Evolutionary conservation across 1,140 invertebrate species (phyloP), one percentile per base, ranked within the genome.

Genomic region (Asobara japonica): DNA sequence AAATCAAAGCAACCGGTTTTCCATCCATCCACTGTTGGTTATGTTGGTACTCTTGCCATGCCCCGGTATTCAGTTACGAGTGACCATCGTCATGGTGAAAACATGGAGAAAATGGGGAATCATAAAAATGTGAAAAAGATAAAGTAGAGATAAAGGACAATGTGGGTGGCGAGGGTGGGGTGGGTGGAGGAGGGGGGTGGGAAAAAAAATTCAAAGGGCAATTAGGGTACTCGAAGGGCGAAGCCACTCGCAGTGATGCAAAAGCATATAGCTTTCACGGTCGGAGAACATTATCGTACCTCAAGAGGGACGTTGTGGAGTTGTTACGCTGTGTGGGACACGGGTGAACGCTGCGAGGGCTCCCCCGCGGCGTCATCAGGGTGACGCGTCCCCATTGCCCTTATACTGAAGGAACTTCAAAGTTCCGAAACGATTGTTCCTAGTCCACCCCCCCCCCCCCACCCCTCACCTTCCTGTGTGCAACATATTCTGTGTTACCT

Each of bases 371-470:
- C 67, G 30, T 70, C 45, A 38, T 67, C 65, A 41, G 33, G 41
- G 62, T 36, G 66, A 60, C 69, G 67, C 65, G n/a, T 13, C 10
- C 41, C 13, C 41, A n/a, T n/a, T n/a, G n/a, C 41, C n/a, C 41
- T 5, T 16, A n/a, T 16, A 41, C 38, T 3, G 60, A 66, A 73
- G 65, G 75, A 77, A 82, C 80, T 79, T 82, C 80, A 82, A 82
- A 82, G 80, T 77, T 71, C 80, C 79, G 76, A 82, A 82, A 82
- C 76, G 78, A 82, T 82, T 80, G 81, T 82, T 82, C 79, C 71
- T 74, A 74, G 77, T 79, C 77, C 75, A 73, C 74, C 69, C 74
- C 73, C 61, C 66, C 75, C 72, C 75, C 73, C 45, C 41, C 2
- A 45, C 41, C 41, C 41, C 36, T 3, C n/a, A n/a, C n/a, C n/a